Evolutionary conservation across 2,113 vertebrate genomes (phyloP).

Genomic region (Passer domesticus): DNA sequence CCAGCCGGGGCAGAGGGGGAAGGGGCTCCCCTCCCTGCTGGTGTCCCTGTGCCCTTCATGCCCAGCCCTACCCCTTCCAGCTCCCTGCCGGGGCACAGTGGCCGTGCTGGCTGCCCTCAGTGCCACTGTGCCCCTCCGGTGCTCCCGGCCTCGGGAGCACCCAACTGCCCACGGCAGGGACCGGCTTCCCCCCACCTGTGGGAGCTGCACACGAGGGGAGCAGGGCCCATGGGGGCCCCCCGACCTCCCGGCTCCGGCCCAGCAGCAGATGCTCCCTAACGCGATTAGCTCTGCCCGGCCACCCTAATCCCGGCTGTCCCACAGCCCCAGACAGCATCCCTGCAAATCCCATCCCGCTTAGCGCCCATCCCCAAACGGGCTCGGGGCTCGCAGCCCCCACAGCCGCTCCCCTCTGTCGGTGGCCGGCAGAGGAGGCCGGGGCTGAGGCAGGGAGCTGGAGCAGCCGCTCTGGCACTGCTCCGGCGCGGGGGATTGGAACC

Average conservation of each 20-base stretch:
- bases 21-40: background rate
- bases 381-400: background rate
- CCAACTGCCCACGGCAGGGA: fast-evolving
- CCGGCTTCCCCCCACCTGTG: fast-evolving
- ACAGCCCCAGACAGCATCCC: background rate
- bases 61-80: background rate
- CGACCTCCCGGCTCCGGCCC: background rate
- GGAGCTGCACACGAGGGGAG: fast-evolving
- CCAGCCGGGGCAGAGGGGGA: background rate
- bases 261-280: background rate
- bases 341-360: constrained; percentile 10
- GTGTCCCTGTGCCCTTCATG: background rate
- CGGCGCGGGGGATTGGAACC: fast-evolving
- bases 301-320: background rate
- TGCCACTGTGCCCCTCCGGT: background rate
- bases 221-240: background rate
- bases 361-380: background rate
- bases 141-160: background rate
- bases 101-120: no score
- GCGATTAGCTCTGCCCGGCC: background rate
- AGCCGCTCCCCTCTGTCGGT: background rate
- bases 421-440: background rate
- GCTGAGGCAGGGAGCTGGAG: background rate
- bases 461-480: background rate
- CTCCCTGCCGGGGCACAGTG: background rate